Evolutionary conservation across 2,888 invertebrate species (phyloP).

Genomic region (Andrena camellia): DNA sequence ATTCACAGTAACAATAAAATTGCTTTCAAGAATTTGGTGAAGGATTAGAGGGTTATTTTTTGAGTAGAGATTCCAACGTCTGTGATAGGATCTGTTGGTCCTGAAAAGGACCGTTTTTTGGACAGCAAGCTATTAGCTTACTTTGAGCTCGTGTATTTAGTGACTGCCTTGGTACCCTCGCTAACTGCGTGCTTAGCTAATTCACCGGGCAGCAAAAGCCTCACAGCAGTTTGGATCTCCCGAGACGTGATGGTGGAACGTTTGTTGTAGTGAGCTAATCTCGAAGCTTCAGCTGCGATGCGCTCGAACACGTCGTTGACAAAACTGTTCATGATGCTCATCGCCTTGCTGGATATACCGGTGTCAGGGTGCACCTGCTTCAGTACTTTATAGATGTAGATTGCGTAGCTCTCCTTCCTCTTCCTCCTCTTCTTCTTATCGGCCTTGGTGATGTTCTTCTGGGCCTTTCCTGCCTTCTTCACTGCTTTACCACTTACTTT

Average conservation of each 20-base stretch:
- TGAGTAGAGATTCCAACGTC: conserved; percentile 13
- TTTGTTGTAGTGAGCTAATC: conserved; percentile 88
- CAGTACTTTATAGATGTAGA: conserved; percentile 86
- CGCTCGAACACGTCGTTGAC: conserved; percentile 79
- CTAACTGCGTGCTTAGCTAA: conserved; percentile 90
- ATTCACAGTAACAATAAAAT: background rate
- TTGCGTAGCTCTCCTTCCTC: conserved; percentile 84
- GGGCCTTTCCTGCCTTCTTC: conserved; percentile 77
- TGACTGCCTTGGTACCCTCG: conserved; percentile 89
- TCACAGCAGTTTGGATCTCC: conserved; percentile 90
- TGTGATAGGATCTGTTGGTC: conserved; percentile 53
- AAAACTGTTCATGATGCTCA: conserved; percentile 74
- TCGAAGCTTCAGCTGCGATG: conserved; percentile 85
- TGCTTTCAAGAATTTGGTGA: background rate
- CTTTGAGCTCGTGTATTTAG: conserved; percentile 86
- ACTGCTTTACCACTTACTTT: conserved; percentile 73
- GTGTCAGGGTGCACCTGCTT: conserved; percentile 87
- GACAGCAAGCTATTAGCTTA: conserved; percentile 58
- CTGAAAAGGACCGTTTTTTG: conserved; percentile 69
- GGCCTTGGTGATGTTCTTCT: conserved; percentile 82
- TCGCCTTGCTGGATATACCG: conserved; percentile 83
- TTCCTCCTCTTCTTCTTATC: conserved; percentile 82
- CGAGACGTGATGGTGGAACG: conserved; percentile 89
- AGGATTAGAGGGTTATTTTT: background rate
- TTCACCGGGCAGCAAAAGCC: conserved; percentile 90